Conservation (phyloP, 2,888 invertebrate genomes). For the Keiferia lycopersicella region DNA sequence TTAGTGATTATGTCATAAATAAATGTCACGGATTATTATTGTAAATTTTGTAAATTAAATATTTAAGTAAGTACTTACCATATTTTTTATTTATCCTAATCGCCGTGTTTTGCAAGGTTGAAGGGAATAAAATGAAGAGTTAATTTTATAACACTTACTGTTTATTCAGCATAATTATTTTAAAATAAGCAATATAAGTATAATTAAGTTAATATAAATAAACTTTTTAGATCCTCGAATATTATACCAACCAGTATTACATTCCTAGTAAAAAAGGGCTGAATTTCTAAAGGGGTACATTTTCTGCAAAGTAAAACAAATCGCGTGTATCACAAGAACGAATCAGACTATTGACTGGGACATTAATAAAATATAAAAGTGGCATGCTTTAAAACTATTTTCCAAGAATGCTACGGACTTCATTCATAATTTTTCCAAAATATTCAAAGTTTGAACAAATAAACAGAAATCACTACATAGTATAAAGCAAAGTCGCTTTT, state of each 20-base stretch:
- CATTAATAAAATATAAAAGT: too few species aligned
- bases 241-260: background rate
- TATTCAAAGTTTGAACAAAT: too few species aligned
- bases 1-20: background rate
- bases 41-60: constrained; percentile 1
- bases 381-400: too few species aligned
- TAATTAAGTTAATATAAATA: background rate
- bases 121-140: background rate
- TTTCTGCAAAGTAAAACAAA: too few species aligned
- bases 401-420: too few species aligned
- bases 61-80: background rate
- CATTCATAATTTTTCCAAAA: too few species aligned
- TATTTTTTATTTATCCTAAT: background rate
- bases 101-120: too few species aligned
- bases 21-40: background rate
- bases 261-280: background rate
- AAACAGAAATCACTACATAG: too few species aligned
- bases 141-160: background rate
- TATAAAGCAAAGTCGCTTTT: too few species aligned
- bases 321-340: too few species aligned
- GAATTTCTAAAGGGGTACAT: too few species aligned
- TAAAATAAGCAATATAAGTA: background rate
- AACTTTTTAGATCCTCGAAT: background rate
- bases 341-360: too few species aligned
- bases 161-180: constrained; percentile 1